phyloP scores from a whole-genome alignment of 2,797 vertebrate species.

The Dermochelys coriacea region DNA sequence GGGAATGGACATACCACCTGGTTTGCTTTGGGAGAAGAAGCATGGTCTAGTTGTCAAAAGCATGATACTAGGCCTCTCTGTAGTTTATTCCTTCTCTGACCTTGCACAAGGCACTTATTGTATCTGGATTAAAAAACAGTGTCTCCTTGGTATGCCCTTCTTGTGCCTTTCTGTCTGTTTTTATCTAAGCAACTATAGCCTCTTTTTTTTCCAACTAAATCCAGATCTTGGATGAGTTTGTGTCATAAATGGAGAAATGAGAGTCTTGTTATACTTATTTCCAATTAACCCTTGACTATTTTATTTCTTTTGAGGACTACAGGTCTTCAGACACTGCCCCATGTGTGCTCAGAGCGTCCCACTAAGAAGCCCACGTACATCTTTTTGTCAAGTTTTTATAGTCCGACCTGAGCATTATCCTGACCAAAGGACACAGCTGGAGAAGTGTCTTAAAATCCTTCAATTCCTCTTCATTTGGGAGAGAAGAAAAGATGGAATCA shows the following conservation, averaged over 20 bases:
- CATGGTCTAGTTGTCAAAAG: neutral
- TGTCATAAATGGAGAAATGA: neutral
- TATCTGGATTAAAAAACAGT: neutral
- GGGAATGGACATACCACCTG: neutral
- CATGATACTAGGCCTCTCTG: neutral
- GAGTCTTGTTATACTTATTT: neutral
- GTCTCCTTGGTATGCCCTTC: neutral
- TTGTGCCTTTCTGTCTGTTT: neutral
- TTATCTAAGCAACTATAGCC: neutral
- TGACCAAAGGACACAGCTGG: neutral
- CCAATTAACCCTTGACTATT: constrained; percentile 6
- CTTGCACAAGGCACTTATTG: neutral
- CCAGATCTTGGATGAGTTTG: neutral
- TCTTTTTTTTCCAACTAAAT: neutral
- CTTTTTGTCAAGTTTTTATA: neutral
- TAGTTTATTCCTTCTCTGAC: neutral
- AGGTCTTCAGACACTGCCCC: neutral
- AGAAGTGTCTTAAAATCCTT: neutral
- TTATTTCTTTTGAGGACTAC: neutral
- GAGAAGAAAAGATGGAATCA: neutral
- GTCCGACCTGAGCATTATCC: neutral
- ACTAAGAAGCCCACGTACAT: neutral
- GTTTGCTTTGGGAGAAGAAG: neutral
- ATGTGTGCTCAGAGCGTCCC: neutral
- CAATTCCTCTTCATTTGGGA: neutral